Percentiles rank a stretch among this genome's conserved stretches.
phyloP scores from a whole-genome alignment of 2,113 vertebrate species.

The Oriolus oriolus region DNA sequence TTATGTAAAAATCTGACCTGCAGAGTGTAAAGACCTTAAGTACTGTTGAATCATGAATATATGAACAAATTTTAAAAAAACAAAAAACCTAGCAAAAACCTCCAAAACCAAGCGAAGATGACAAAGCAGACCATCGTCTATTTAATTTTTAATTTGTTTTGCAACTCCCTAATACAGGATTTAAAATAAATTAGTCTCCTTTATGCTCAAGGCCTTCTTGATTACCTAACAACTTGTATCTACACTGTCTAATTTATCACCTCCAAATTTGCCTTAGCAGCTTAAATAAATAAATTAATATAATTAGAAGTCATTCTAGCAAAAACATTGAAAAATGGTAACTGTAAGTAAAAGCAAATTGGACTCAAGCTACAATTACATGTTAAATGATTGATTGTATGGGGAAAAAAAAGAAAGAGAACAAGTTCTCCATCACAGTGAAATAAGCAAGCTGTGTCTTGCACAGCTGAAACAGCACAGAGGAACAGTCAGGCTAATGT shows the following conservation, averaged over 20 bases:
- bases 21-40: not conserved
- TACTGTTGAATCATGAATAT: not conserved
- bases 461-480: not conserved
- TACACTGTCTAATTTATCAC: not conserved
- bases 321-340: not conserved
- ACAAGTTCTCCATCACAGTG: not conserved
- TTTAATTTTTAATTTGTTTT: not conserved
- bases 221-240: not conserved
- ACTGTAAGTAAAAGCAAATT: not conserved
- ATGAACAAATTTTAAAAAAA: rapidly evolving
- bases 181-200: not conserved
- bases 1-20: not conserved
- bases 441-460: not conserved
- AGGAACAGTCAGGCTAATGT: not conserved
- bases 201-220: not conserved
- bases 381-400: not conserved
- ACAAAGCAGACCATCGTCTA: not conserved
- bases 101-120: not conserved
- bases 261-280: not conserved
- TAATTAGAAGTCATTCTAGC: not conserved
- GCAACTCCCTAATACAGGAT: not conserved
- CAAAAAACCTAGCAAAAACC: not conserved
- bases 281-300: not conserved
- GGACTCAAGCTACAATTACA: not conserved
- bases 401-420: not conserved